Evolutionary conservation across 2,113 vertebrate genomes (phyloP), one percentile per base, ranked within the genome.

Genomic region (Solea solea): DNA sequence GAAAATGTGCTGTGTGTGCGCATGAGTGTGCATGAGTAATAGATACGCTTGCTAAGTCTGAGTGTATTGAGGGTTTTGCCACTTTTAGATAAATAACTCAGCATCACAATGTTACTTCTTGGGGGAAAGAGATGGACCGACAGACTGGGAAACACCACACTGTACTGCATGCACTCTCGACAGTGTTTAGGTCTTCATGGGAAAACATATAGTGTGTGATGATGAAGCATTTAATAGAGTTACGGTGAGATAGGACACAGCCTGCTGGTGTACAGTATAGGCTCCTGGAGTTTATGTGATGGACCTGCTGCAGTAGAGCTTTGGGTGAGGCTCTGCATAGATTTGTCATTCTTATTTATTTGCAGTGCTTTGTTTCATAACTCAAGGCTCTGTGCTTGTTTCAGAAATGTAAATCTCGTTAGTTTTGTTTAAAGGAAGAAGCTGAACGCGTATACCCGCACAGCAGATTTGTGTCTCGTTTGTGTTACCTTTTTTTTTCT

Each of bases 81-180:
- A 62, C 56, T 81, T 84, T 62, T 54, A 40, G 64, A 76, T 68
- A 78, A 76, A 82, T 74, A 25, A 54, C 28, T 66, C n/a, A 4
- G 13, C 0, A 40, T 45, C 69, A 48, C 34, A 51, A 45, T 62
- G 57, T 44, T 60, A 80, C 81, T 56, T 48, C 55, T 69, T 49
- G 15, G 21, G 21, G 28, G 66, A 60, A 56, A 16, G 9, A 59
- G 12, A 48, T 7, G 12, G 49, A n/a, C 9, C 2, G 8, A 67
- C 45, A 62, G n/a, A 76, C 68, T 9, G 4, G 6, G 15, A 53
- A 50, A 69, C 42, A 16, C 61, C 42, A 52, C 15, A 25, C 49
- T 53, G 44, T 16, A 25, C 49, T 53, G 44, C n/a, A 63, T 72
- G 8, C 73, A 78, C 74, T 66, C 63, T 69, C 46, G 21, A 27